Evolutionary conservation across 2,888 invertebrate genomes (phyloP), one percentile per base, ranked within the genome.

Genomic region (Drosophila emarginata): DNA sequence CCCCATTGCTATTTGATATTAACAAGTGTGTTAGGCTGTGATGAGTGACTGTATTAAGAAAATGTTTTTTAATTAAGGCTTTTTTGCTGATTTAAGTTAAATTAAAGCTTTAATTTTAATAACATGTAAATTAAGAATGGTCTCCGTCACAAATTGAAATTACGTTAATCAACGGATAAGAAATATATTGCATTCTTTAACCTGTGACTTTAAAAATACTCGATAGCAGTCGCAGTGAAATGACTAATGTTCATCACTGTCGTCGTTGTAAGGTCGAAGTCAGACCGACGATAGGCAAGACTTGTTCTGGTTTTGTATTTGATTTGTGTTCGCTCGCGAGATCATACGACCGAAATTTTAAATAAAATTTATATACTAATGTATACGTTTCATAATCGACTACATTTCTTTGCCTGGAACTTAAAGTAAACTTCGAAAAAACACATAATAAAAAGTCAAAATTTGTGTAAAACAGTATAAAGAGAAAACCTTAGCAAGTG

Each of bases 321-420:
- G 69, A 32, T 32, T 32, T 79, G 72, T 28, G 18, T 32, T 52
- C 39, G 51, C 39, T 45, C 12, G 1, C 45, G 18, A 45, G 18
- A 45, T 21, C 14, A 21, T 11, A 45, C 39, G 39, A 14, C 18
- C 45, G 18, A 45, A 45, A 18, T 45, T 12, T 11, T 45, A 18
- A 1, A 18, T 3, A 60, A 53, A 65, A 50, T 71, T 71, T 67
- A 53, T 67, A 76, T 63, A 69, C 61, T 70, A 4, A 45, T 18
- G 45, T 21, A 45, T 21, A 21, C 77, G 86, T 82, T 82, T 82
- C 86, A 82, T 82, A 82, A 82, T 82, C 87, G 67, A 81, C 67
- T 78, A 71, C 11, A 4, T 3, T 73, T 77, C 66, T 45, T 61
- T 52, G 57, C 61, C 52, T 63, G 37, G 51, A 66, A 50, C 45